Evolutionary conservation across 2,113 vertebrate genomes (phyloP), one percentile per base, ranked within the genome.

Genomic region (Myrmecobius fasciatus): DNA sequence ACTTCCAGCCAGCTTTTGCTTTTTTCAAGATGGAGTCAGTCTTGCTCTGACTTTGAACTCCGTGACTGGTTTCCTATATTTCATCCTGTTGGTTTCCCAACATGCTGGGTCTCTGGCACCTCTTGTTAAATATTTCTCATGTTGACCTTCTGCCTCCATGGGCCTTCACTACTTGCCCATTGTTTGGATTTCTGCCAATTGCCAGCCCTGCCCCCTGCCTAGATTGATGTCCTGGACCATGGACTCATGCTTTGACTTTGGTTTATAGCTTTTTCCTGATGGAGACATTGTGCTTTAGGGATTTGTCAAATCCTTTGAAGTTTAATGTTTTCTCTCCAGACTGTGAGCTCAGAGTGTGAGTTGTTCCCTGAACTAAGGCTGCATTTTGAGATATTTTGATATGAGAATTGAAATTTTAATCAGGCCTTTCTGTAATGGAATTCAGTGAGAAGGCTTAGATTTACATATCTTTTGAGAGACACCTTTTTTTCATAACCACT

Each of bases 381-480:
- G 67, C 67, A 83, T 43, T 43, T 43, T 83, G 67, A 83, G 67
- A 83, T 83, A 83, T 83, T 83, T 43, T 83, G 67, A 83, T 22
- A 43, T 43, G n/a, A 83, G 36, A 83, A 83, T 83, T 83, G 67
- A 83, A 83, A 83, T 83, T 83, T 83, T 83, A 83, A 83, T 83
- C 67, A 83, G 67, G 67, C 20, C 67, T 83, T 83, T 83, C n/a
- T n/a, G 43, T 83, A 83, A 83, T 83, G 67, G 67, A 83, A 83
- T 83, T 83, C 67, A 43, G 67, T 43, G 67, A 83, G 67, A 83
- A 83, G n/a, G n/a, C 36, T 83, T 83, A 83, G 67, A 83, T 83
- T 83, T 83, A 83, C 67, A 83, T 83, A 83, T 43, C 67, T 83
- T 83, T 83, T 83, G 67, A 83, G 67, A 83, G 67, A 83, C n/a